Percentiles rank a stretch among this genome's conserved stretches.
These are phyloP conservation scores for Furnarius figulus DNA, from an alignment of 2,113 vertebrate species.

Conservation along the genomic window DNA sequence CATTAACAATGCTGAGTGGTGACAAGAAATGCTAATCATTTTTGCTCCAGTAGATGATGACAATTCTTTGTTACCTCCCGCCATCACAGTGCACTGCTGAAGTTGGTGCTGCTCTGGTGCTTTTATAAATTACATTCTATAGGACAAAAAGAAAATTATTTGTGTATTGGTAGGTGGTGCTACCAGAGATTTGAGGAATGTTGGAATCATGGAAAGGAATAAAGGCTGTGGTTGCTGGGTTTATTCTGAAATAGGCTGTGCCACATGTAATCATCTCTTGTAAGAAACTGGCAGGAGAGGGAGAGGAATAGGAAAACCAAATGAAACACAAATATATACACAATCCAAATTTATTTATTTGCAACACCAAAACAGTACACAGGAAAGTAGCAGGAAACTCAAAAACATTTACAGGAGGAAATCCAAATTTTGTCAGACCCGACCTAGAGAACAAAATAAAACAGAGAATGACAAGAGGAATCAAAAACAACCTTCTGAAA, in stretches of 20 bases:
- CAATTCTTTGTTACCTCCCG: not conserved
- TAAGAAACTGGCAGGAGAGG: not conserved
- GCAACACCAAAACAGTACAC: not conserved
- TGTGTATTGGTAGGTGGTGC: not conserved
- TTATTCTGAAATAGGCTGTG: not conserved
- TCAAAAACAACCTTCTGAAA: not conserved
- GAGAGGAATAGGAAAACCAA: not conserved
- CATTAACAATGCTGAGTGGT: not conserved
- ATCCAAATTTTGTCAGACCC: not conserved
- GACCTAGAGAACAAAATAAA: not conserved
- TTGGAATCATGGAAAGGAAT: not conserved
- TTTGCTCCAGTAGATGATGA: not conserved
- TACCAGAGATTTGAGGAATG: not conserved
- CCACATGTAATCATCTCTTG: not conserved
- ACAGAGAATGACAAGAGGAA: not conserved
- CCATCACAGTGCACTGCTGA: not conserved
- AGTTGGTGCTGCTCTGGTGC: not conserved
- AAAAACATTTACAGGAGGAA: not conserved
- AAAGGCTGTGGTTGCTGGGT: not conserved
- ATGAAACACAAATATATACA: not conserved
- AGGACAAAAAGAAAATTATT: not conserved
- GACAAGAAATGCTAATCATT: not conserved
- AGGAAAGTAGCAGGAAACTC: not conserved
- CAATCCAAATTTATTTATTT: not conserved
- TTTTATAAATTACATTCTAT: not conserved